phyloP scores from a whole-genome alignment of 2,888 invertebrate species.

The Eucriotettix oculatus region DNA sequence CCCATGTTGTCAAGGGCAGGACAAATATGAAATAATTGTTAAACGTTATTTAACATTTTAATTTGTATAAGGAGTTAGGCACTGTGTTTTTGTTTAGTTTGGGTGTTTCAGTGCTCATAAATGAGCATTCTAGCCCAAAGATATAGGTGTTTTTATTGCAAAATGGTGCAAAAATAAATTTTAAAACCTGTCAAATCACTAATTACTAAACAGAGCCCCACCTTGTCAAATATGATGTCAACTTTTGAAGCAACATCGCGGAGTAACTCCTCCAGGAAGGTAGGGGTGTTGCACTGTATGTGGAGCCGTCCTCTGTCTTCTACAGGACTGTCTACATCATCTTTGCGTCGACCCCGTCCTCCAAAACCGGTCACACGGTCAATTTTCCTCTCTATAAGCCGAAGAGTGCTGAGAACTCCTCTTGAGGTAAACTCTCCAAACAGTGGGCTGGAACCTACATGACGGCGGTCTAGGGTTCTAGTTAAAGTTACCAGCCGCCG shows the following conservation, averaged over 20 bases:
- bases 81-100: too few relatives aligned
- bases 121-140: too few relatives aligned
- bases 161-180: too few relatives aligned
- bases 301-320: constrained; percentile 15
- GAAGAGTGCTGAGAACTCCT: constrained; percentile 23
- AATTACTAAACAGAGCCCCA: constrained; percentile 2
- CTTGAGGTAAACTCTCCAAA: constrained; percentile 25
- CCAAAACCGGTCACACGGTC: neutral
- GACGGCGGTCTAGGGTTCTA: constrained; percentile 15
- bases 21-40: too few relatives aligned
- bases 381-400: constrained; percentile 6
- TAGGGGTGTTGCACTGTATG: constrained; percentile 22
- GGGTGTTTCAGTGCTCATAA: too few relatives aligned
- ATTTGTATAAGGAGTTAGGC: too few relatives aligned
- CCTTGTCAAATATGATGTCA: constrained; percentile 26
- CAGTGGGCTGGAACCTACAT: constrained; percentile 16
- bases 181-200: too few relatives aligned
- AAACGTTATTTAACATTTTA: too few relatives aligned
- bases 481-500: constrained; percentile 16
- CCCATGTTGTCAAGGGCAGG: too few relatives aligned
- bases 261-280: constrained; percentile 22
- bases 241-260: constrained; percentile 26
- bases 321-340: neutral
- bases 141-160: too few relatives aligned
- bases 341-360: neutral